These are phyloP conservation scores for Solenodon paradoxus DNA, from an alignment of 2,113 vertebrate species.

Conservation along the genomic window DNA sequence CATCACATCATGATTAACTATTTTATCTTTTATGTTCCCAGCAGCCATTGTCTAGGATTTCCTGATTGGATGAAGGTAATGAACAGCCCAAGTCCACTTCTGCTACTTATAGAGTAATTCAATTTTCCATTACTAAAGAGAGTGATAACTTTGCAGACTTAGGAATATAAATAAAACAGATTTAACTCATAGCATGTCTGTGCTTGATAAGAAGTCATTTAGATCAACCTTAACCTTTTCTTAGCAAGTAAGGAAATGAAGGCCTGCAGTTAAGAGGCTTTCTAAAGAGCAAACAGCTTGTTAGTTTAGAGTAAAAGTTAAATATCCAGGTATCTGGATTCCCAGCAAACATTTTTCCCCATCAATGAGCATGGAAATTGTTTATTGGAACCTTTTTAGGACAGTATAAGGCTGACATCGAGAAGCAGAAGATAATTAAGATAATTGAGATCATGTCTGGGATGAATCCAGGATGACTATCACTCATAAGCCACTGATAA, in stretches of 20 bases:
- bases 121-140: constrained; percentile 7
- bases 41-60: background rate
- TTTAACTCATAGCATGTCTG: background rate
- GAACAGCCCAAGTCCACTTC: background rate
- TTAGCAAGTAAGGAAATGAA: constrained; percentile 15
- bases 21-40: background rate
- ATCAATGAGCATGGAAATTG: background rate
- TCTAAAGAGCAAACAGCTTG: background rate
- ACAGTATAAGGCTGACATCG: background rate
- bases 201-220: background rate
- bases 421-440: background rate
- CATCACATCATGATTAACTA: background rate
- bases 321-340: constrained; percentile 29
- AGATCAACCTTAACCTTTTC: constrained; percentile 10
- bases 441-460: background rate
- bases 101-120: background rate
- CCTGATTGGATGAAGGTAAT: constrained; percentile 1
- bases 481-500: background rate
- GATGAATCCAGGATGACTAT: background rate
- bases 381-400: background rate
- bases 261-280: background rate
- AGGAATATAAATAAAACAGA: background rate
- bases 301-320: background rate
- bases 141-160: constrained; percentile 15
- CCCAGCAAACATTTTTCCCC: background rate